Percentiles rank a stretch among this genome's conserved stretches.
These are phyloP conservation scores for Cryptotis parvus DNA, from an alignment of 2,113 vertebrate species.

Conservation along the genomic window DNA sequence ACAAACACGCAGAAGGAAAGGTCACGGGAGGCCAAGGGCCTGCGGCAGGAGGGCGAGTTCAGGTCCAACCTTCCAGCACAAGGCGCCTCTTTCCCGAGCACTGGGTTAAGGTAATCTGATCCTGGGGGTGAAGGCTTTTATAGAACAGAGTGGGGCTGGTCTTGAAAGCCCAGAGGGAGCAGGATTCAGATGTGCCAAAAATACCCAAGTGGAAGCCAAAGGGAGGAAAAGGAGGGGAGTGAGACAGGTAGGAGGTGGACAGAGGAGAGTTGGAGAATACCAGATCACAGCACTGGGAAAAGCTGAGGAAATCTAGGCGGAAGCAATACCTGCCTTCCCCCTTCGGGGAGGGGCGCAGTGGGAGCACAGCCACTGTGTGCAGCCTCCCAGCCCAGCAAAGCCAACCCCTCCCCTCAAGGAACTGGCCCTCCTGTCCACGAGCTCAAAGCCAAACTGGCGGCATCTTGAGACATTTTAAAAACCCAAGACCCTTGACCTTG, in stretches of 20 bases:
- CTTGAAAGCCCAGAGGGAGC: neutral
- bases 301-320: too few species aligned
- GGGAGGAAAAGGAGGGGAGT: accelerated
- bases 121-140: neutral
- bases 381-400: neutral
- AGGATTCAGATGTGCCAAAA: too few species aligned
- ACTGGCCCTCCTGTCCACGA: neutral
- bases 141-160: neutral
- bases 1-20: neutral
- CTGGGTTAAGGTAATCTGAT: neutral
- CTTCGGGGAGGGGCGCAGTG: neutral
- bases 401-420: neutral
- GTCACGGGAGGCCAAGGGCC: neutral
- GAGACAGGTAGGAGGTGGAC: too few species aligned
- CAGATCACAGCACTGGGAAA: conserved; percentile 26
- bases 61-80: too few species aligned
- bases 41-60: neutral
- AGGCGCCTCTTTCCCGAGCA: too few species aligned
- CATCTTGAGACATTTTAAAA: neutral
- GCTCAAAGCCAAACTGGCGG: neutral
- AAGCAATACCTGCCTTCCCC: too few species aligned
- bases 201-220: neutral
- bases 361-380: neutral
- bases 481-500: too few species aligned
- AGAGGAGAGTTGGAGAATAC: neutral